These are phyloP conservation scores for Martes flavigula DNA, from an alignment of 2,797 vertebrate species.

Conservation along the genomic window DNA sequence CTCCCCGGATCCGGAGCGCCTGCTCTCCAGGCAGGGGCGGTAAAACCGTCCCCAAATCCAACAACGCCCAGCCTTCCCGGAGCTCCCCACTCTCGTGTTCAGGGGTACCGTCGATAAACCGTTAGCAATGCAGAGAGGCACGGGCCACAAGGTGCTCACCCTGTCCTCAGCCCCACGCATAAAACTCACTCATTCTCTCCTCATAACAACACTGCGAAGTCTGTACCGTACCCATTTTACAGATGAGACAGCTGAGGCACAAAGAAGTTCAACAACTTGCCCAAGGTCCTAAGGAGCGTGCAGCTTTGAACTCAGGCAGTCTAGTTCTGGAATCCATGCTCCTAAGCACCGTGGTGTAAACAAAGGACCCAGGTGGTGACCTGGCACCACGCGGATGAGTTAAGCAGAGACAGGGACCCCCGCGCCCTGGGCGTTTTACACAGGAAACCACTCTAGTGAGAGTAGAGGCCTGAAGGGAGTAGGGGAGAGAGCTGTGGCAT, in stretches of 20 bases:
- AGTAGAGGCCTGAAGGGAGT: not conserved
- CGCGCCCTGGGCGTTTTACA: not conserved
- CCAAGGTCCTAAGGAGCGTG: not conserved
- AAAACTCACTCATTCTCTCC: not conserved
- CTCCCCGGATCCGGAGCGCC: not conserved
- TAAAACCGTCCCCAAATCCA: not conserved
- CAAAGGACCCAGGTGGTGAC: not conserved
- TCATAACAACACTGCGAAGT: not conserved
- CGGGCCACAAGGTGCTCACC: fast-evolving
- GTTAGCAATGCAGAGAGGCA: not conserved
- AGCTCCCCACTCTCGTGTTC: fast-evolving
- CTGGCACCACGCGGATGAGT: not conserved
- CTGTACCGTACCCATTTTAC: fast-evolving
- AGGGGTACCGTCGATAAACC: not conserved
- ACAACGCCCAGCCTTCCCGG: not conserved
- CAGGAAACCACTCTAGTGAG: not conserved
- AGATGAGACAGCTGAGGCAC: not conserved
- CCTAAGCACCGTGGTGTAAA: fast-evolving
- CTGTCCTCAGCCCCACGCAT: fast-evolving
- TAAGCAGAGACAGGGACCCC: not conserved
- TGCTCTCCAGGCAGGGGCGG: not conserved
- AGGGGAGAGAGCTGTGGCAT: not conserved
- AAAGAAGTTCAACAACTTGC: not conserved
- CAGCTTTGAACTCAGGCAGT: not conserved
- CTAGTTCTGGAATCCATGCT: not conserved